phyloP scores from a whole-genome alignment of 53 echinoderm and acorn worm genomes.

The Luidia sarsii region DNA sequence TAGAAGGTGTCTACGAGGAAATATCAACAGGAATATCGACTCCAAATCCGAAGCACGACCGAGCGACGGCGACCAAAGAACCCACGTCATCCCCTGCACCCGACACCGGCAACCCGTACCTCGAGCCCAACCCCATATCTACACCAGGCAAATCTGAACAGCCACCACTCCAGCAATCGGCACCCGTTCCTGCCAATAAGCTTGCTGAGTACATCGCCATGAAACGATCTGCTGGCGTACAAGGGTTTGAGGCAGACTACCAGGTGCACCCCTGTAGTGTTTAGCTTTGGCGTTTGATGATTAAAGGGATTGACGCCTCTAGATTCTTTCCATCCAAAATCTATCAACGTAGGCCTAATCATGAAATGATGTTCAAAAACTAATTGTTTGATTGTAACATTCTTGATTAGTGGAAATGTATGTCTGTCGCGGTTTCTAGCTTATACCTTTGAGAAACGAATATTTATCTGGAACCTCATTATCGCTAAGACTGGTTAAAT shows the following conservation, averaged over 20 bases:
- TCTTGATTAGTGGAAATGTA: too few species aligned
- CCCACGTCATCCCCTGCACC: too few species aligned
- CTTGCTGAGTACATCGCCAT: background rate
- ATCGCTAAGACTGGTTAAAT: too few species aligned
- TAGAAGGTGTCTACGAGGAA: too few species aligned
- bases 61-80: too few species aligned
- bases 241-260: slow-evolving; percentile 3
- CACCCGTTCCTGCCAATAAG: background rate
- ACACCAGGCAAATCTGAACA: background rate
- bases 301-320: background rate
- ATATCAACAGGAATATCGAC: too few species aligned
- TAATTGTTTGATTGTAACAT: background rate
- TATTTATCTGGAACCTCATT: too few species aligned
- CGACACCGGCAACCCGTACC: too few species aligned
- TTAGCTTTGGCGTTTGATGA: background rate
- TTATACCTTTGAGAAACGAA: too few species aligned
- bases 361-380: too few species aligned
- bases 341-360: background rate
- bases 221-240: background rate
- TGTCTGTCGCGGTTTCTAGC: too few species aligned
- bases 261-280: background rate
- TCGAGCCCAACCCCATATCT: background rate
- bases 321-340: background rate
- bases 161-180: background rate
- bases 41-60: too few species aligned